Base-by-base conservation (phyloP, 2,113 vertebrate genomes). In the Anarhynchus alexandrinus region DNA sequence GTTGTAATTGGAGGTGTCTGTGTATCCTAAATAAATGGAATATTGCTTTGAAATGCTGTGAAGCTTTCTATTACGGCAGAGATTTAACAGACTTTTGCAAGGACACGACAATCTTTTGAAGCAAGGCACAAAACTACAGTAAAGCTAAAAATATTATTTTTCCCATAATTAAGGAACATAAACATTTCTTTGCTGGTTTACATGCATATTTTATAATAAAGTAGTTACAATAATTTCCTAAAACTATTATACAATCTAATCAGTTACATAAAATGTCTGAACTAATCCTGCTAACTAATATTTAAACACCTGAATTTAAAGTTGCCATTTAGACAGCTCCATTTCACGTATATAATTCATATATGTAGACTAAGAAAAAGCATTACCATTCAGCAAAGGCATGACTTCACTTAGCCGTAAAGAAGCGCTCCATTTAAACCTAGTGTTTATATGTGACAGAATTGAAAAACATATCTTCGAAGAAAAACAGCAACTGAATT, bases 401-500 rank as follows among this genome's bases (percentile, higher is more conserved):
- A 74, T 74, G 52, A 94, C 58, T 95, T 91, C 54, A 57, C 58
- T 62, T 40, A 58, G 21, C 17, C 21, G 40, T 40, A 91, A 70
- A 88, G 76, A 80, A 91, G n/a, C 55, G 69, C 42, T 82, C 52
- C n/a, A 40, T 85, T 94, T 71, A 89, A 91, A 74, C 12, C 57
- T 7, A 29, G 29, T 47, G 52, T 67, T 93, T 87, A 59, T 23
- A n/a, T 43, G 66, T 72, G 90, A 93, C 85, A 87, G 69, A 90
- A 65, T 1, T 94, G 82, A 90, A 76, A 94, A 93, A 43, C 9
- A 9, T 87, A 90, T 72, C 65, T 93, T 85, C 2, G 12, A 93
- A 90, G 90, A 58, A 93, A 96, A 95, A 87, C 81, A 87, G 78
- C 38, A 85, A 85, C 55, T 59, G 82, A 82, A 67, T 91, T 82